Evolutionary conservation across 2,888 invertebrate genomes (phyloP).

Genomic region (Lasioglossum oenotherae): DNA sequence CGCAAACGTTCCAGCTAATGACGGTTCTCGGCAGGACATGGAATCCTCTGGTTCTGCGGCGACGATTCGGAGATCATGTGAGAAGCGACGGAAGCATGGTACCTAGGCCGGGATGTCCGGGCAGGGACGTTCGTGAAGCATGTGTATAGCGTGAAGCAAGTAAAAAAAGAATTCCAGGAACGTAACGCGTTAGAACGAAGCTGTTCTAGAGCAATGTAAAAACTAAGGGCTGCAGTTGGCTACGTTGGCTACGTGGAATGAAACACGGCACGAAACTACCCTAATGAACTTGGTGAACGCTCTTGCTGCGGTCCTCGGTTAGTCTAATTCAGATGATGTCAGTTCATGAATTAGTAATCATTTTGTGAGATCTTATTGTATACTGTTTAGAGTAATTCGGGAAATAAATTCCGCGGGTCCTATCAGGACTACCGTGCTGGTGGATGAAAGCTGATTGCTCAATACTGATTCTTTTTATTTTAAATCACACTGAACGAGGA

Average conservation of each 20-base stretch:
- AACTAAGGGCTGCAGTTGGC: constrained; percentile 33
- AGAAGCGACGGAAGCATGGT: constrained; percentile 43
- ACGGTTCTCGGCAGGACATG: not conserved
- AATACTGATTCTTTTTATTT: not conserved
- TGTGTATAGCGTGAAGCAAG: constrained; percentile 11
- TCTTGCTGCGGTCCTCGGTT: constrained; percentile 31
- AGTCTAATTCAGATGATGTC: not conserved
- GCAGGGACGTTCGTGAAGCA: constrained; percentile 13
- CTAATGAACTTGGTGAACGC: constrained; percentile 25
- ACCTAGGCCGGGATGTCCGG: constrained; percentile 8
- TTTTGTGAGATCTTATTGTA: not conserved
- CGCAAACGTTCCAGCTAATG: not conserved
- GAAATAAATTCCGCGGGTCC: not conserved
- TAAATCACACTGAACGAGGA: not conserved
- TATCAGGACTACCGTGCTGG: not conserved
- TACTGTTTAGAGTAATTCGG: not conserved
- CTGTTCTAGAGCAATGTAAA: constrained; percentile 46
- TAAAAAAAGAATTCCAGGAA: not conserved
- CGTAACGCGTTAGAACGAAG: constrained; percentile 7
- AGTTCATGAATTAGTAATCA: not conserved
- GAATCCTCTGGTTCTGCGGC: not conserved
- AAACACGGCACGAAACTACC: constrained; percentile 56
- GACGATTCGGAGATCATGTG: not conserved
- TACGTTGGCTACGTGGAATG: constrained; percentile 36
- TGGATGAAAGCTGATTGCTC: not conserved